phyloP scores from a whole-genome alignment of 2,888 invertebrate species.

The Entomobrya proxima region DNA sequence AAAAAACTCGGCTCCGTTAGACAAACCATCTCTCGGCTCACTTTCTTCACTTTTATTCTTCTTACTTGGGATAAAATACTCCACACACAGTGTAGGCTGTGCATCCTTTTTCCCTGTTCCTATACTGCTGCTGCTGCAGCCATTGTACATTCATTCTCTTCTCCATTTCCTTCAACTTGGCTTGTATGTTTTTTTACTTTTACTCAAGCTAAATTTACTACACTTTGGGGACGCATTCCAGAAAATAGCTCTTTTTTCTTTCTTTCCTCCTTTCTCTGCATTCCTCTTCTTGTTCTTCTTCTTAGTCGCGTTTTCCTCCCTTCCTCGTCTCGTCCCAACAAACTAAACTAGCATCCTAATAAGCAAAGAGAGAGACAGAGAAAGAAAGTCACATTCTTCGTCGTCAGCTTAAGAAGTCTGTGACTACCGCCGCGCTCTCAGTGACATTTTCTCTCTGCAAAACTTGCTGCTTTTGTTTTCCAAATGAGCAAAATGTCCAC shows the following conservation, averaged over 20 bases:
- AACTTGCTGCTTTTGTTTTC: too few species aligned
- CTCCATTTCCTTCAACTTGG: neutral
- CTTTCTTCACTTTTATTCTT: neutral
- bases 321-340: neutral
- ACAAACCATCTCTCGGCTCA: neutral
- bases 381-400: too few species aligned
- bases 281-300: slow-evolving; percentile 1
- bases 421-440: too few species aligned
- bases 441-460: too few species aligned
- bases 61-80: neutral
- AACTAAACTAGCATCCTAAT: neutral
- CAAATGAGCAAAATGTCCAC: too few species aligned
- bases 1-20: slow-evolving; percentile 7
- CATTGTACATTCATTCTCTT: neutral
- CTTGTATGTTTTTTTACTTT: slow-evolving; percentile 45
- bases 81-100: neutral
- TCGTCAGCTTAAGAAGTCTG: too few species aligned
- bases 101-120: neutral
- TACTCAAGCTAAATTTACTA: slow-evolving; percentile 75
- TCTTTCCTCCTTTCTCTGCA: slow-evolving; percentile 65
- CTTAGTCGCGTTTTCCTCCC: neutral
- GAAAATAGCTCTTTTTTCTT: slow-evolving; percentile 76
- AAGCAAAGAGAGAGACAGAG: neutral
- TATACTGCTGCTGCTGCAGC: neutral
- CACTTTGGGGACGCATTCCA: slow-evolving; percentile 76